Base-by-base conservation (phyloP, 2,113 vertebrate genomes). In the Ancistrus triradiatus region DNA sequence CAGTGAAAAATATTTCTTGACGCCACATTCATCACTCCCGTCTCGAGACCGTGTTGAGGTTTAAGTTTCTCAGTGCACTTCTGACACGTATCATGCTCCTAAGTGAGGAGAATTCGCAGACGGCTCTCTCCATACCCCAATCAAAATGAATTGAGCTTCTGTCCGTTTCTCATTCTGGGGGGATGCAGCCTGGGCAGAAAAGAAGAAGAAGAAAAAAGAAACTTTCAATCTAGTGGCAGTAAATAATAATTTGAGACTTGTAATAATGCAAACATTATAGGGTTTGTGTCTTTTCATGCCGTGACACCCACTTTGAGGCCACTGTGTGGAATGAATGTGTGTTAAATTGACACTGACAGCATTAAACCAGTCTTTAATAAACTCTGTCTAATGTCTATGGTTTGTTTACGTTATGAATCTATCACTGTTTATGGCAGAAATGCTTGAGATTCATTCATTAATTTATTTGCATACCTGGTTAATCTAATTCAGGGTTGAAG, bases 61-160 rank as follows among this genome's bases (percentile, higher is more conserved):
- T 65, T 61, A 61, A 55, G 60, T 65, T 69, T 69, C 24, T 57
- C 25, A 11, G 46, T 38, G 43, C 35, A 27, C 35, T 58, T 60
- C 58, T 66, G 50, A 50, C 25, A 55, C 42, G 6, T 55, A 40
- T 61, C 63, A 49, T 22, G 62, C 33, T 59, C 53, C 42, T 65
- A 49, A 52, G 47, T 59, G 33, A 40, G 7, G 47, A 40, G 27
- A 46, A 64, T 46, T 42, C 14, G 17, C 35, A 40, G 50, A 68
- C 65, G 33, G 46, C 35, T 11, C 49, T 70, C 58, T 62, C 51
- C 57, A 62, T 69, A 57, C 15, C 24, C 24, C 68, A 63, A 69
- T 70, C 62, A 40, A 62, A 70, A 48, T 70, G 68, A 70, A 74
- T 74, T 50, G 31, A 17, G 31, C 24, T 37, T 25, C 18, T 38